Conservation (phyloP, 2,797 vertebrate species). For the Pelobates cultripes region DNA sequence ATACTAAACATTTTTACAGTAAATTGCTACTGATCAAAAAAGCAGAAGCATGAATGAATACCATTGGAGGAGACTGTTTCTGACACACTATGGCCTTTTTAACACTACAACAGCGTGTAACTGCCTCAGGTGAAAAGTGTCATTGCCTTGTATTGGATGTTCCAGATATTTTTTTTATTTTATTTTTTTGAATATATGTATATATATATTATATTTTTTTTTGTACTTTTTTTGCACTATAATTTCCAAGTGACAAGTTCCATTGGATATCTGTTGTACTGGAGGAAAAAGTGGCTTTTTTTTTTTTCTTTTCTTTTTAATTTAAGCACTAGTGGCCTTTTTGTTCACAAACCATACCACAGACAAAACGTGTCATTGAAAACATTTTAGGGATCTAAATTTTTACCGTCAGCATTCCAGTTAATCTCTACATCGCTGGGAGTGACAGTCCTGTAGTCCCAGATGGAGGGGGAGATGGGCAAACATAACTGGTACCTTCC, state of each 20-base stretch:
- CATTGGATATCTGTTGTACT: constrained; percentile 63
- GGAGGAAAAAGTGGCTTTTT: constrained; percentile 62
- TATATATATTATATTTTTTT: background rate
- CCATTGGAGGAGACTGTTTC: constrained; percentile 9
- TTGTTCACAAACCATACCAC: constrained; percentile 54
- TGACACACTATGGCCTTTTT: constrained; percentile 40
- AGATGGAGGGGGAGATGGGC: background rate
- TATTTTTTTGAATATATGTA: background rate
- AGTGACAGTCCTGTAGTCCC: background rate
- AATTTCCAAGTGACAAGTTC: constrained; percentile 73
- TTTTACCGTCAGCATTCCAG: background rate
- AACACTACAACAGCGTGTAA: constrained; percentile 55
- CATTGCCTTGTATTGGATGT: constrained; percentile 77
- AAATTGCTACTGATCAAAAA: constrained; percentile 71
- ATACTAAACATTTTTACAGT: constrained; percentile 64
- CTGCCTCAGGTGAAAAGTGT: constrained; percentile 85
- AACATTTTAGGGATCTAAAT: background rate
- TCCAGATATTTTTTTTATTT: constrained; percentile 66
- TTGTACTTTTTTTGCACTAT: constrained; percentile 75
- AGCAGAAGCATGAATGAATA: constrained; percentile 32
- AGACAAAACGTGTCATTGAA: constrained; percentile 37
- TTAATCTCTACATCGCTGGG: background rate
- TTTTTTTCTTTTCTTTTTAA: constrained; percentile 64
- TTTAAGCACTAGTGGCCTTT: constrained; percentile 84
- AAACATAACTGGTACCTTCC: no score